These are phyloP conservation scores for Lobophora halterata DNA, from an alignment of 2,888 invertebrate genomes.

Conservation along the genomic window DNA sequence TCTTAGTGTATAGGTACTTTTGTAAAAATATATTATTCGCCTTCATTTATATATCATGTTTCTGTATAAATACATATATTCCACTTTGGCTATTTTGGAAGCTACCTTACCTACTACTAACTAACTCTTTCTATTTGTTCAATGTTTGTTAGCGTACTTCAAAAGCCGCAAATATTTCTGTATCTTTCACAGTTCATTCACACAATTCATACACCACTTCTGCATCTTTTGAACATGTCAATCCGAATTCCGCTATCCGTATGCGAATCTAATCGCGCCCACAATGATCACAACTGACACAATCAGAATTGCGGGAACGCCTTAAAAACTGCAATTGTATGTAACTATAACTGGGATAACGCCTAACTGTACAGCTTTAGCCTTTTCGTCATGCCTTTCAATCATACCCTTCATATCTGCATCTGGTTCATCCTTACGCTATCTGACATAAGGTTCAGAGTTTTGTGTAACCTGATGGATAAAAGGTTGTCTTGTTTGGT, in stretches of 20 bases:
- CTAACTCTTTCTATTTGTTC: no score
- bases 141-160: no score
- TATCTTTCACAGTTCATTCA: constrained; percentile 6
- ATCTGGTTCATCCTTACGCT: no score
- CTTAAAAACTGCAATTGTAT: constrained; percentile 44
- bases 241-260: constrained; percentile 31
- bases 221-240: constrained; percentile 21
- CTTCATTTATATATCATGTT: no score
- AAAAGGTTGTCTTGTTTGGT: background rate
- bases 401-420: constrained; percentile 1
- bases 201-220: constrained; percentile 23
- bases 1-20: no score
- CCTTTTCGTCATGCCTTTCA: constrained; percentile 32
- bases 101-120: no score
- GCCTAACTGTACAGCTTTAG: constrained; percentile 30
- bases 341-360: constrained; percentile 26
- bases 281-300: constrained; percentile 57
- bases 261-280: constrained; percentile 53
- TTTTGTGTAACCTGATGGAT: constrained; percentile 2
- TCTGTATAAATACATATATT: no score
- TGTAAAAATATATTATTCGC: no score
- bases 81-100: no score
- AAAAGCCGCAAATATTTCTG: background rate
- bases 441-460: constrained; percentile 7
- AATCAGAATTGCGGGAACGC: constrained; percentile 51